These are phyloP conservation scores for Xenopus borealis DNA, from an alignment of 2,113 vertebrate species.

Conservation along the genomic window DNA sequence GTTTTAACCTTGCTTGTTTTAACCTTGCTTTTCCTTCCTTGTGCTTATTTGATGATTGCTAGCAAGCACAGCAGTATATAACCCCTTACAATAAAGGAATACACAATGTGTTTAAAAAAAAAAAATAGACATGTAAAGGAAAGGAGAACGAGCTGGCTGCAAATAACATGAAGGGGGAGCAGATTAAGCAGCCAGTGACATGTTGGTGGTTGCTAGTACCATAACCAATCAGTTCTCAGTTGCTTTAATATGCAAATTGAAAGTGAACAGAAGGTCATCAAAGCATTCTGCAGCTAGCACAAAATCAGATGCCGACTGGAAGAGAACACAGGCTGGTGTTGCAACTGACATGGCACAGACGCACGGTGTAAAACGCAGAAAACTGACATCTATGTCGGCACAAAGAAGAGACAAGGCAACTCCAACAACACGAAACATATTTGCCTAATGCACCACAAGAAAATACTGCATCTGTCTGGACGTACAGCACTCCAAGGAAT, in stretches of 20 bases:
- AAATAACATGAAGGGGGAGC: background rate
- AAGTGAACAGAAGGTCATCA: background rate
- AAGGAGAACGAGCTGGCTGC: background rate
- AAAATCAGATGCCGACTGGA: background rate
- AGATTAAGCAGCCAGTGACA: background rate
- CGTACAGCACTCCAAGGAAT: background rate
- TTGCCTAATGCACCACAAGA: background rate
- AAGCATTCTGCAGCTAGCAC: background rate
- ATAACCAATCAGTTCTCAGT: slow-evolving; percentile 1
- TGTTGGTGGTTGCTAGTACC: background rate
- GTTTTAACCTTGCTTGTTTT: too few relatives aligned
- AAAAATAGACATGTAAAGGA: background rate
- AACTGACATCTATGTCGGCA: background rate
- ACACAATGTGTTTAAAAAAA: too few relatives aligned
- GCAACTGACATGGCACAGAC: background rate
- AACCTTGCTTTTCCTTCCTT: too few relatives aligned
- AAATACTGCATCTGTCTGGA: background rate
- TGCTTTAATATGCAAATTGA: slow-evolving; percentile 37
- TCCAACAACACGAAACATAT: background rate
- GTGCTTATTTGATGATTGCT: too few relatives aligned
- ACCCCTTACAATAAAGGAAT: too few relatives aligned
- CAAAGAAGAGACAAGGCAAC: background rate
- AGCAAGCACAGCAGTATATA: too few relatives aligned
- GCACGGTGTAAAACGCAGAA: background rate
- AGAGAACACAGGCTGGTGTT: background rate